Conservation (phyloP, 2,797 vertebrate species). For the Platalea minor region DNA sequence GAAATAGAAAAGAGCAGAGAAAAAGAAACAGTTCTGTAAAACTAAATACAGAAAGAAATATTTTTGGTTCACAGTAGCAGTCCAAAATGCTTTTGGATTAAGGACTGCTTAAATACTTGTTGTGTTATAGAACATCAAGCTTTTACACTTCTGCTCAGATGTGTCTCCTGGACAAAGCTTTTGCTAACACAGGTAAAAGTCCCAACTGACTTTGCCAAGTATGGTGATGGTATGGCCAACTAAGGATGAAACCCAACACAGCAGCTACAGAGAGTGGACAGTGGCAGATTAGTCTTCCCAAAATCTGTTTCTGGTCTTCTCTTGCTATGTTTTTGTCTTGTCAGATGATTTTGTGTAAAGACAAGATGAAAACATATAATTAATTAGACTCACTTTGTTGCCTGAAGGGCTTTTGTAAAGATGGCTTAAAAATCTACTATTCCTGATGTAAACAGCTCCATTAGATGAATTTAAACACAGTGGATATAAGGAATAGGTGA, state of each 20-base stretch:
- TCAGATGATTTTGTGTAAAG: not conserved
- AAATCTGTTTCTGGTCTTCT: not conserved
- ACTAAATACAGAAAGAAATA: not conserved
- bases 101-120: not conserved
- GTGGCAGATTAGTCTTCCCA: not conserved
- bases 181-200: not conserved
- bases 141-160: not conserved
- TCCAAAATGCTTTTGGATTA: not conserved
- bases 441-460: not conserved
- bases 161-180: not conserved
- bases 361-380: not conserved
- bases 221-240: accelerated
- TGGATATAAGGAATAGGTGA: not conserved
- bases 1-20: not conserved
- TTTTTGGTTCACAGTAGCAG: not conserved
- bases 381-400: not conserved
- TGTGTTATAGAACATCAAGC: not conserved
- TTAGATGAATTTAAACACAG: not conserved
- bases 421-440: not conserved
- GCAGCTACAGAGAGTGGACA: not conserved
- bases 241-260: not conserved
- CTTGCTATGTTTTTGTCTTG: not conserved
- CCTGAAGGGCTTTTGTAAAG: not conserved
- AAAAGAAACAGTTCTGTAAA: not conserved
- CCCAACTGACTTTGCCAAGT: not conserved